Evolutionary conservation across 2,797 vertebrate species (phyloP).

Genomic region (Onychomys leucogaster): DNA sequence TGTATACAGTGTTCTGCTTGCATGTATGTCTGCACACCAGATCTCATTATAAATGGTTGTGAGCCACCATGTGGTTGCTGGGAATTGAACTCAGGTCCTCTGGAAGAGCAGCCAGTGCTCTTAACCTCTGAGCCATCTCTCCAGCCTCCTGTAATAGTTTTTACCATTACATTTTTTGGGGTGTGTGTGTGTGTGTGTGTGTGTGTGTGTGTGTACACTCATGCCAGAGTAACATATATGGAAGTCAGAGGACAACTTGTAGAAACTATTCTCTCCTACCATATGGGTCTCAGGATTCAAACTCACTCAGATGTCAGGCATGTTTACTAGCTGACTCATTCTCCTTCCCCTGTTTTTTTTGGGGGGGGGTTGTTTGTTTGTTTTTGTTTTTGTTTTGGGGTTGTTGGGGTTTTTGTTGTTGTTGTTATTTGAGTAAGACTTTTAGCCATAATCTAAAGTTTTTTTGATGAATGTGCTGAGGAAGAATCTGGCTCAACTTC

Average conservation of each 20-base stretch:
- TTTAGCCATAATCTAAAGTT: neutral
- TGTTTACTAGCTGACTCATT: neutral
- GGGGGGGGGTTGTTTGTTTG: too few relatives aligned
- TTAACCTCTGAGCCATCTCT: too few relatives aligned
- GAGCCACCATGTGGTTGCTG: too few relatives aligned
- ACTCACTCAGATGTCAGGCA: neutral
- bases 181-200: neutral
- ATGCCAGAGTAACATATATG: neutral
- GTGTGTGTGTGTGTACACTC: neutral
- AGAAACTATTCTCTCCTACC: neutral
- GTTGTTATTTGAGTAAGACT: neutral
- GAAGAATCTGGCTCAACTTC: neutral
- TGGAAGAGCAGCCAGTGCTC: too few relatives aligned
- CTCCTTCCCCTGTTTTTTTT: neutral
- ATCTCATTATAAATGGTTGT: too few relatives aligned
- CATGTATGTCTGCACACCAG: too few relatives aligned
- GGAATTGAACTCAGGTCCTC: too few relatives aligned
- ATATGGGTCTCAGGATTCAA: neutral
- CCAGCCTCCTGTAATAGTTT: neutral
- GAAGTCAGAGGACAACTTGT: neutral
- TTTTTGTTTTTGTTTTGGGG: too few relatives aligned
- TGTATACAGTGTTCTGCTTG: too few relatives aligned
- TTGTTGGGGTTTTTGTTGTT: too few relatives aligned
- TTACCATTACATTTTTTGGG: neutral
- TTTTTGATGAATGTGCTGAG: neutral